Evolutionary conservation across 2,113 vertebrate species (phyloP).

Genomic region (Ctenodactylus gundi): DNA sequence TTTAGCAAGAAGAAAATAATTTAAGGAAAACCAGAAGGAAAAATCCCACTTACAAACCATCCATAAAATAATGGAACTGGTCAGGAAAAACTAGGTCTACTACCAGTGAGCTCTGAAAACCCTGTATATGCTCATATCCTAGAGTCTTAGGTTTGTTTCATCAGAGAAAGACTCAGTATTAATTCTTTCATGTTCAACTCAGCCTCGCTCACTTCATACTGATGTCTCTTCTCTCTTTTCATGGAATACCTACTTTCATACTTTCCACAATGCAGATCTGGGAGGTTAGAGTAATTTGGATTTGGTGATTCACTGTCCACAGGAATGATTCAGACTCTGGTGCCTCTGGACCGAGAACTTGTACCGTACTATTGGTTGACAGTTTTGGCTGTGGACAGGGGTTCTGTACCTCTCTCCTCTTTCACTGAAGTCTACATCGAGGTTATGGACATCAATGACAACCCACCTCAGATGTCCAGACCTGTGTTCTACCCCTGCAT

Average conservation of each 20-base stretch:
- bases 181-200: not conserved
- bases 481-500: constrained; percentile 92
- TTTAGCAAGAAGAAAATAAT: not conserved
- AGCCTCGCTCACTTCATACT: not conserved
- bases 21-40: not conserved
- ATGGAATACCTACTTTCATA: not conserved
- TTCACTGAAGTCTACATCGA: constrained; percentile 95
- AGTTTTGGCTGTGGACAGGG: constrained; percentile 91
- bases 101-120: not conserved
- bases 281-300: not conserved
- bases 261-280: not conserved
- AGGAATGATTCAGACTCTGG: constrained; percentile 91
- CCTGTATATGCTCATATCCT: not conserved
- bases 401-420: constrained; percentile 89
- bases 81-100: not conserved
- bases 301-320: constrained; percentile 50
- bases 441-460: constrained; percentile 95
- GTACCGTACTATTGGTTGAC: constrained; percentile 93
- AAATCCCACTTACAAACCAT: not conserved
- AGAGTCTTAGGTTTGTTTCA: not conserved
- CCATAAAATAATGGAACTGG: not conserved
- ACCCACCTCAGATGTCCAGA: constrained; percentile 91
- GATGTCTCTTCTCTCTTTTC: not conserved
- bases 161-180: not conserved
- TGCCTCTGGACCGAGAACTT: constrained; percentile 89